Conservation (phyloP, 2,797 vertebrate genomes). For the Lateolabrax maculatus region DNA sequence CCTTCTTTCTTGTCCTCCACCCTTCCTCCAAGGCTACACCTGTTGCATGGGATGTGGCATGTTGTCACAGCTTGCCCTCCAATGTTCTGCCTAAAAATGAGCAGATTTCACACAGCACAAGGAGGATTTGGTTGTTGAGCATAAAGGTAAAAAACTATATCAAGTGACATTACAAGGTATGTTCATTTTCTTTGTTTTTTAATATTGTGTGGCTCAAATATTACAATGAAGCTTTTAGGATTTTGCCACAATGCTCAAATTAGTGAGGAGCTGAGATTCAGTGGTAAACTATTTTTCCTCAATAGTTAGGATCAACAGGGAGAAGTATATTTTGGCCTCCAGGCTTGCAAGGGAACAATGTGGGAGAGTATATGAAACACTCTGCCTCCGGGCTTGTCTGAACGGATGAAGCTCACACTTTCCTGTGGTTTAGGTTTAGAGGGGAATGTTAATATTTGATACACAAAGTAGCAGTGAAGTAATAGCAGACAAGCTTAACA, state of each 20-base stretch:
- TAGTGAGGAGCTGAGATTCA: not conserved
- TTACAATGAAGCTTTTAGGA: not conserved
- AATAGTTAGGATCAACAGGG: constrained; percentile 1
- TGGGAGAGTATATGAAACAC: constrained; percentile 18
- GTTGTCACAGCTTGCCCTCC: constrained; percentile 53
- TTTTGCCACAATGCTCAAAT: not conserved
- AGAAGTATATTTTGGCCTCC: constrained; percentile 27
- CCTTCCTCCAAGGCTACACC: constrained; percentile 72
- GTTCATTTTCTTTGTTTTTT: not conserved
- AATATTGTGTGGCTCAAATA: not conserved
- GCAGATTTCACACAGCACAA: constrained; percentile 1
- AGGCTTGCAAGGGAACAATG: constrained; percentile 28
- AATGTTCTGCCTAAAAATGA: constrained; percentile 8
- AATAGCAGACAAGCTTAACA: not conserved
- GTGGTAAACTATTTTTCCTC: constrained; percentile 2
- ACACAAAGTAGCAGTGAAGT: not conserved
- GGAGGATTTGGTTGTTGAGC: not conserved
- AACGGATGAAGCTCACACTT: constrained; percentile 13
- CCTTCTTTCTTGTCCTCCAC: constrained; percentile 53
- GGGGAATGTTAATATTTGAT: constrained; percentile 44
- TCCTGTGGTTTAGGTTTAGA: constrained; percentile 11
- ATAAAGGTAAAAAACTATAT: not conserved
- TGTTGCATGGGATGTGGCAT: constrained; percentile 55
- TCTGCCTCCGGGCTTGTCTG: constrained; percentile 19
- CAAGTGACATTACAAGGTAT: constrained; percentile 53